These are phyloP conservation scores for Drosophila lacertosa DNA, from an alignment of 1,140 invertebrate genomes.

Conservation along the genomic window DNA sequence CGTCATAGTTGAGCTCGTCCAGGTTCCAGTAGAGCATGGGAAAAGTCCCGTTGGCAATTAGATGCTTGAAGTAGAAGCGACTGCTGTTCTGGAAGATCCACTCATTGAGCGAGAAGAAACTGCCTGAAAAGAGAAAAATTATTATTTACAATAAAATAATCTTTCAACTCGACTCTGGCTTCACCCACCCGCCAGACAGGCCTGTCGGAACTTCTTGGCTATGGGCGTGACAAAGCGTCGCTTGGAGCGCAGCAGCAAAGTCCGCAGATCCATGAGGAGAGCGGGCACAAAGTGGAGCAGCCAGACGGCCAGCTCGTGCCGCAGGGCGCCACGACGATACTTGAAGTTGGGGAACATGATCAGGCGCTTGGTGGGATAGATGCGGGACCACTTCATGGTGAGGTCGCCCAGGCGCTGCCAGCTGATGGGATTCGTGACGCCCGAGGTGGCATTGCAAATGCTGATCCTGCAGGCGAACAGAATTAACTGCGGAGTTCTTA, in stretches of 20 bases:
- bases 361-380: constrained; percentile 92
- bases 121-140: constrained; percentile 84
- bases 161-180: neutral
- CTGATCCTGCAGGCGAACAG: constrained; percentile 55
- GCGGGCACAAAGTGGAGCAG: constrained; percentile 92
- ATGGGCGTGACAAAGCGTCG: constrained; percentile 94
- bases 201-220: constrained; percentile 91
- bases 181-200: constrained; percentile 86
- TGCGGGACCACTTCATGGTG: constrained; percentile 88
- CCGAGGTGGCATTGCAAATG: constrained; percentile 97
- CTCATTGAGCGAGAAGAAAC: constrained; percentile 94
- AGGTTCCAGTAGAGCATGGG: constrained; percentile 70
- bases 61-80: constrained; percentile 86
- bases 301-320: constrained; percentile 89
- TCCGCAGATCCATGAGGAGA: constrained; percentile 89
- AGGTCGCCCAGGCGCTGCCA: constrained; percentile 92
- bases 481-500: neutral
- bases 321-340: constrained; percentile 89
- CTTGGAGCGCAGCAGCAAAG: constrained; percentile 87
- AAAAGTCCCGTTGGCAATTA: constrained; percentile 48
- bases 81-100: constrained; percentile 93
- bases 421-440: constrained; percentile 91
- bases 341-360: constrained; percentile 93
- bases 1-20: constrained; percentile 87
- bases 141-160: neutral